phyloP scores from a whole-genome alignment of 2,888 invertebrate species.

The Zaprionus obscuricornis region DNA sequence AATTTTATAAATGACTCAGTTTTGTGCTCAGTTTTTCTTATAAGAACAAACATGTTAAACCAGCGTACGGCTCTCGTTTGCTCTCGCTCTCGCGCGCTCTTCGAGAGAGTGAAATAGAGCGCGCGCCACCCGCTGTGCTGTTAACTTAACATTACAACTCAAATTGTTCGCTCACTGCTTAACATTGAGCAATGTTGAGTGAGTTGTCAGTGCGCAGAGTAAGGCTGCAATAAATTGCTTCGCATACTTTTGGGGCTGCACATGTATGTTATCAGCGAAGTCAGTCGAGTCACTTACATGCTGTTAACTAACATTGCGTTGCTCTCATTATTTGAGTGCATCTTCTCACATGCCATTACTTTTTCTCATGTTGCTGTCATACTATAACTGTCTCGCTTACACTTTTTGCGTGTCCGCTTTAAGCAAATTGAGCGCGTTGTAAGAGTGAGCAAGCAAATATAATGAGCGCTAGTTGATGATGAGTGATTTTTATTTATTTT shows the following conservation, averaged over 20 bases:
- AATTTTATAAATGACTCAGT: conserved; percentile 77
- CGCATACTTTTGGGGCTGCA: conserved; percentile 47
- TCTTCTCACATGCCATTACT: background rate
- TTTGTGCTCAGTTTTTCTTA: conserved; percentile 58
- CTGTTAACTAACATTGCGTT: background rate
- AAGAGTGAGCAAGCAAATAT: conserved; percentile 16
- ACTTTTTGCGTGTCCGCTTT: conserved; percentile 17
- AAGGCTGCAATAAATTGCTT: background rate
- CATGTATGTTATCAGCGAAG: conserved; percentile 7
- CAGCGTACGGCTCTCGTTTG: conserved; percentile 13
- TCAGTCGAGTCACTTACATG: background rate
- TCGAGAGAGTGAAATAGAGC: background rate
- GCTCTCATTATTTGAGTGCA: conserved; percentile 14
- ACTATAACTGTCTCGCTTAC: conserved; percentile 41
- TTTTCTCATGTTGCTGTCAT: background rate
- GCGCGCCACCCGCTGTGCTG: conserved; percentile 40
- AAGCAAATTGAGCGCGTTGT: conserved; percentile 9
- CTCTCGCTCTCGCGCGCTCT: background rate
- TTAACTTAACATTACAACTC: conserved; percentile 35
- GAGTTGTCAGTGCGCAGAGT: conserved; percentile 26
- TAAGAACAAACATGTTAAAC: conserved; percentile 51
- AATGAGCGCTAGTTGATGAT: conserved; percentile 5
- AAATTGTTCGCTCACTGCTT: conserved; percentile 26
- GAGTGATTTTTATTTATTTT: conserved; percentile 12
- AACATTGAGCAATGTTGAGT: conserved; percentile 20